phyloP scores from a whole-genome alignment of 2,888 invertebrate species.

The Falcaria lacertinaria region DNA sequence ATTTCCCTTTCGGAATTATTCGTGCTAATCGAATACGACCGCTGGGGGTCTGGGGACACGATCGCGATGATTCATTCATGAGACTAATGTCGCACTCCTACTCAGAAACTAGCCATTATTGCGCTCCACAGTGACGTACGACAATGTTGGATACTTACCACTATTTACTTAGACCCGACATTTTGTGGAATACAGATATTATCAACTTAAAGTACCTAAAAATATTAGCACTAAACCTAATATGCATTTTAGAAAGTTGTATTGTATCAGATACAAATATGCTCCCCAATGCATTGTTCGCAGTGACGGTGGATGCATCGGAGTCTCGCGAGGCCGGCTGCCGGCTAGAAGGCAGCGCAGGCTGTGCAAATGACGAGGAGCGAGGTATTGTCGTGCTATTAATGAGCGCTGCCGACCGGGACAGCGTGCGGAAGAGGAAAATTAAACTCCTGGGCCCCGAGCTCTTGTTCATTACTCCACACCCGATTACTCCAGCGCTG shows the following conservation, averaged over 20 bases:
- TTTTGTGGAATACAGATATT: background rate
- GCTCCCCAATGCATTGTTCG: slow-evolving; percentile 20
- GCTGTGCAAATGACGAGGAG: slow-evolving; percentile 64
- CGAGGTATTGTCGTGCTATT: slow-evolving; percentile 70
- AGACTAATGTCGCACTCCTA: slow-evolving; percentile 66
- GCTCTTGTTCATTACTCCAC: slow-evolving; percentile 70
- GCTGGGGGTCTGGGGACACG: slow-evolving; percentile 54
- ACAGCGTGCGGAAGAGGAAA: slow-evolving; percentile 76
- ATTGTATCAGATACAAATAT: background rate
- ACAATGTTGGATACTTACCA: slow-evolving; percentile 8
- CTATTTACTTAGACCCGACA: background rate
- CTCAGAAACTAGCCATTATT: slow-evolving; percentile 60
- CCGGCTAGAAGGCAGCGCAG: slow-evolving; percentile 9
- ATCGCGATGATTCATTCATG: slow-evolving; percentile 76
- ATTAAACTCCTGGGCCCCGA: slow-evolving; percentile 76
- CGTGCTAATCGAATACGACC: slow-evolving; percentile 77
- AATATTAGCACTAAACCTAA: background rate
- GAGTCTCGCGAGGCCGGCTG: background rate
- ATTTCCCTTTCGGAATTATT: slow-evolving; percentile 80
- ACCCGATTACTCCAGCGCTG: slow-evolving; percentile 61
- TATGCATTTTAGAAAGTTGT: too few species aligned
- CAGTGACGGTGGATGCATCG: slow-evolving; percentile 24
- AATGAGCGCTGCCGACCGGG: slow-evolving; percentile 66
- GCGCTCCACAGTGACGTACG: slow-evolving; percentile 30
- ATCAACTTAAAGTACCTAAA: background rate